These are phyloP conservation scores for Apodemia mormo DNA, from an alignment of 2,888 invertebrate genomes.

Conservation along the genomic window DNA sequence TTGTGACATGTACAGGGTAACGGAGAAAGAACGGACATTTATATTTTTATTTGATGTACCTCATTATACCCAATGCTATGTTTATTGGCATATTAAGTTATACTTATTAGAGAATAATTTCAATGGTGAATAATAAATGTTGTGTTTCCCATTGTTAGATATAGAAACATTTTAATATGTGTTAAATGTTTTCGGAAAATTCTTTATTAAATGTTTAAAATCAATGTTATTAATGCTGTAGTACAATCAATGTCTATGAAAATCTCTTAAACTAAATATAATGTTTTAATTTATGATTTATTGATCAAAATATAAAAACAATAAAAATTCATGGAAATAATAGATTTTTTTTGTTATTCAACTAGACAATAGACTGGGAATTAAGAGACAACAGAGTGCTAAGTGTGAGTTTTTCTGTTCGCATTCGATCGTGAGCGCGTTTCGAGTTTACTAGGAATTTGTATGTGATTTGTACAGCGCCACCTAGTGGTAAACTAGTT, in stretches of 20 bases:
- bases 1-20: slow-evolving; percentile 77
- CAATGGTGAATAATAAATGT: slow-evolving; percentile 44
- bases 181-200: slow-evolving; percentile 70
- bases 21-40: slow-evolving; percentile 49
- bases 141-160: slow-evolving; percentile 63
- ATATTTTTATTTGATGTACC: slow-evolving; percentile 43
- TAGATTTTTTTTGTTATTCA: no score
- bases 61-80: slow-evolving; percentile 44
- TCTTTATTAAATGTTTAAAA: slow-evolving; percentile 54
- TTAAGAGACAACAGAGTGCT: no score
- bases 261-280: slow-evolving; percentile 53
- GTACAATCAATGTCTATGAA: slow-evolving; percentile 60
- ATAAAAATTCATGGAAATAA: slow-evolving; percentile 52
- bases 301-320: slow-evolving; percentile 54
- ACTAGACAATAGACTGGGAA: no score
- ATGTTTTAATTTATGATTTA: slow-evolving; percentile 66
- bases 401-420: no score
- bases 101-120: slow-evolving; percentile 23
- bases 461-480: no score
- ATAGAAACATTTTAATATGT: slow-evolving; percentile 57
- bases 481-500: no score
- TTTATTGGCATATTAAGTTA: slow-evolving; percentile 7
- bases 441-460: no score
- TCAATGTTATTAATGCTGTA: slow-evolving; percentile 64
- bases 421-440: no score